Percentiles rank a stretch among this genome's conserved stretches.
Conservation (phyloP, 2,888 invertebrate genomes). For the Machimus atricapillus region DNA sequence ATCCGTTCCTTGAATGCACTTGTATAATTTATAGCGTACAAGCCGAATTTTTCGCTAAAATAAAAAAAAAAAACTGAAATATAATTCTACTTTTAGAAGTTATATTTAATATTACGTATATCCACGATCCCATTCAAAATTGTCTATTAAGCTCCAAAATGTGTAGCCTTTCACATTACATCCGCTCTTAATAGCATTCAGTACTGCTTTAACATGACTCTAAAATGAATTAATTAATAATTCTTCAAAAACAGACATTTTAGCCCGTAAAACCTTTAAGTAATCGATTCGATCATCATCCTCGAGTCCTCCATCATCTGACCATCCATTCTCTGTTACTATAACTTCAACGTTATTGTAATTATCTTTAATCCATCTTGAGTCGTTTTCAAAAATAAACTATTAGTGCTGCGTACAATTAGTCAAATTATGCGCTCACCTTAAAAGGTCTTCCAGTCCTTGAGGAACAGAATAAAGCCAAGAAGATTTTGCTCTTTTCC, state of each 20-base stretch:
- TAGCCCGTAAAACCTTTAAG: slow-evolving; percentile 49
- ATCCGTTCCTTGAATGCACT: not conserved
- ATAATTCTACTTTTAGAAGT: not conserved
- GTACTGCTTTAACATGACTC: slow-evolving; percentile 53
- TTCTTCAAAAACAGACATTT: not conserved
- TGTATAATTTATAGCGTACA: slow-evolving; percentile 59
- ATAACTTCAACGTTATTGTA: slow-evolving; percentile 66
- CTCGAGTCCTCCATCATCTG: slow-evolving; percentile 60
- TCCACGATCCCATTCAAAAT: slow-evolving; percentile 56
- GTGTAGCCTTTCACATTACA: slow-evolving; percentile 54
- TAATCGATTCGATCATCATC: slow-evolving; percentile 57
- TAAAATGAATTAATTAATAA: slow-evolving; percentile 56
- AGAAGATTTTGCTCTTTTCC: slow-evolving; percentile 52
- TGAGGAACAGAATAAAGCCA: slow-evolving; percentile 56
- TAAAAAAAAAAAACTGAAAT: slow-evolving; percentile 32
- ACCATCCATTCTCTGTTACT: slow-evolving; percentile 70
- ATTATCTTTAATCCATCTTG: slow-evolving; percentile 45
- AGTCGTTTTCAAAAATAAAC: not conserved
- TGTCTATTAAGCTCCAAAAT: slow-evolving; percentile 56
- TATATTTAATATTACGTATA: slow-evolving; percentile 52
- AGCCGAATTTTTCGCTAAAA: slow-evolving; percentile 72
- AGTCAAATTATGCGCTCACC: slow-evolving; percentile 19
- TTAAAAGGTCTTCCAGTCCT: slow-evolving; percentile 51
- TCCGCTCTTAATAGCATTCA: slow-evolving; percentile 53
- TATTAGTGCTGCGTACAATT: not conserved